Conservation (phyloP, 2,797 vertebrate genomes). For the Bucorvus abyssinicus region DNA sequence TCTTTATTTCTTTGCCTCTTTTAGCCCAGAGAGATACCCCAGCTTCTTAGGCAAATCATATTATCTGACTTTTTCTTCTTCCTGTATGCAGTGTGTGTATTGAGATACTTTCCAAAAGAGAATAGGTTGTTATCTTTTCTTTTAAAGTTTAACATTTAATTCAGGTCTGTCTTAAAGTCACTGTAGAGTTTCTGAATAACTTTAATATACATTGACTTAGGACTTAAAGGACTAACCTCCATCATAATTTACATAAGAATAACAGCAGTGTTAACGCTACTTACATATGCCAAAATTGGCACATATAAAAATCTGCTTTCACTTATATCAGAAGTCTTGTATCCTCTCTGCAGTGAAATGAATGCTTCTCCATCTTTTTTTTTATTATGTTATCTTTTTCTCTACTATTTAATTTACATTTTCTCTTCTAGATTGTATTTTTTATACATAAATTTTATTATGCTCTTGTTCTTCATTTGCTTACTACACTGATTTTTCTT, state of each 20-base stretch:
- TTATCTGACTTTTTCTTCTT: background rate
- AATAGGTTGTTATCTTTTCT: background rate
- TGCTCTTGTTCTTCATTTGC: background rate
- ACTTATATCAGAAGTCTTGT: background rate
- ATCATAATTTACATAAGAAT: background rate
- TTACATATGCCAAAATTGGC: background rate
- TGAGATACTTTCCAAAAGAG: background rate
- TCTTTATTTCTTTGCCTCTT: constrained; percentile 16
- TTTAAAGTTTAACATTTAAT: background rate
- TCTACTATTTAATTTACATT: background rate
- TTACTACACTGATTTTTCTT: background rate
- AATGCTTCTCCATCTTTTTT: background rate
- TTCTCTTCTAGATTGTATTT: background rate
- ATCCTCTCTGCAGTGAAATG: background rate
- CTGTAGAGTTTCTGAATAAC: background rate
- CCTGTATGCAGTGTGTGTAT: background rate
- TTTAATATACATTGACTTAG: background rate
- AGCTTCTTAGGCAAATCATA: background rate
- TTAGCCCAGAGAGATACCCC: background rate
- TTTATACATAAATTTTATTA: background rate
- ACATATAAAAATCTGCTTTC: background rate
- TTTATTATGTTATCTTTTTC: background rate
- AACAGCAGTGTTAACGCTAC: background rate
- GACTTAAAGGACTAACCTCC: background rate
- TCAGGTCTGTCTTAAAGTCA: background rate